Percentiles rank a stretch among this genome's conserved stretches.
Conservation (phyloP, 2,113 vertebrate genomes). For the Melanocharis versteri region DNA sequence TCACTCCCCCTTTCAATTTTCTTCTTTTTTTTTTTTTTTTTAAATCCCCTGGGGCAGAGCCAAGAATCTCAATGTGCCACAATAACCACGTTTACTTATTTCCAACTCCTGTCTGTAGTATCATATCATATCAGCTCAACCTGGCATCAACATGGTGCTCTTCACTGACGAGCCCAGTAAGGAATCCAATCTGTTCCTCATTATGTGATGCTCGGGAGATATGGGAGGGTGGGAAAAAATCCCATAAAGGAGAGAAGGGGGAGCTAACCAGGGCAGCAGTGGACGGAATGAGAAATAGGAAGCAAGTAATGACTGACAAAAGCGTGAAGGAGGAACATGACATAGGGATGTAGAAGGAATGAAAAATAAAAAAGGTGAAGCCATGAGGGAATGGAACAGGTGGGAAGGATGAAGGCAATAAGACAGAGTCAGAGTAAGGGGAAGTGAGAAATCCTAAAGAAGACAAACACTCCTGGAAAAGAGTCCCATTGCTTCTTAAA, state of each 20-base stretch:
- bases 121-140: slow-evolving; percentile 23
- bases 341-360: background rate
- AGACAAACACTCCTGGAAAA: background rate
- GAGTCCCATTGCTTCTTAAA: background rate
- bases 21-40: background rate
- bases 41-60: background rate
- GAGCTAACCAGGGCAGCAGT: background rate
- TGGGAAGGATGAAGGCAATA: background rate
- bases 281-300: background rate
- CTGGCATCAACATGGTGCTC: slow-evolving; percentile 32
- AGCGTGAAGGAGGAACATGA: background rate
- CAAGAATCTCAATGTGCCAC: slow-evolving; percentile 44
- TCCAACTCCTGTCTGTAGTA: slow-evolving; percentile 24
- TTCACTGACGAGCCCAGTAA: background rate
- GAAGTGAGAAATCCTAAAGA: background rate
- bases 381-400: background rate
- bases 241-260: background rate
- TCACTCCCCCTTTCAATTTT: background rate
- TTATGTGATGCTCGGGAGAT: background rate
- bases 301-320: background rate
- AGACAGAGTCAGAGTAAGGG: background rate
- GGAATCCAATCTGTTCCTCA: slow-evolving; percentile 36
- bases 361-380: background rate
- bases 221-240: background rate
- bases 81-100: slow-evolving; percentile 35